A percentile compares a stretch with the other conserved stretches of the same genome.
phyloP scores from a whole-genome alignment of 1,140 invertebrate genomes.

The Atta cephalotes region DNA sequence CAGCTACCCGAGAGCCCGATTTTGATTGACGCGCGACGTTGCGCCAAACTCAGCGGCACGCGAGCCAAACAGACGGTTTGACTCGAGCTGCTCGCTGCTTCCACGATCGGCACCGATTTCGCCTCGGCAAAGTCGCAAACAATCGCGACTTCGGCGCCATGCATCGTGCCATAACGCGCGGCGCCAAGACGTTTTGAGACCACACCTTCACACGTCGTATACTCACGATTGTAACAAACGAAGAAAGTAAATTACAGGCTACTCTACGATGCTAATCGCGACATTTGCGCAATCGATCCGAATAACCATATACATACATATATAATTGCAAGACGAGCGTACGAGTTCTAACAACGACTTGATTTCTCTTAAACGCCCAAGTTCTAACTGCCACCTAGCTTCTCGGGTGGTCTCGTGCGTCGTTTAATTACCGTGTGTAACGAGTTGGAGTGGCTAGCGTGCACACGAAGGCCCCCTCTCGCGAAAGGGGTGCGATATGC shows the following conservation, averaged over 20 bases:
- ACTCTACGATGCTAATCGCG: slow-evolving; percentile 18
- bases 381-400: slow-evolving; percentile 70
- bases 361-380: slow-evolving; percentile 72
- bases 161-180: background rate
- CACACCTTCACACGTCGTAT: no score
- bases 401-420: slow-evolving; percentile 83
- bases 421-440: slow-evolving; percentile 86
- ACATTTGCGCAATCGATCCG: slow-evolving; percentile 38
- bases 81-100: slow-evolving; percentile 48
- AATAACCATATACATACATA: background rate
- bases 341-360: slow-evolving; percentile 80
- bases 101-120: slow-evolving; percentile 69
- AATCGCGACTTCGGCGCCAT: slow-evolving; percentile 37
- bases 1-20: slow-evolving; percentile 67
- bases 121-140: slow-evolving; percentile 68
- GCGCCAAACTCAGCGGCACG: slow-evolving; percentile 82
- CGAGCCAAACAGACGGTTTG: slow-evolving; percentile 80
- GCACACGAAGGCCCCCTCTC: slow-evolving; percentile 81
- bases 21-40: slow-evolving; percentile 84
- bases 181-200: background rate
- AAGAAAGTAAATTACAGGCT: slow-evolving; percentile 18
- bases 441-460: slow-evolving; percentile 85
- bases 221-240: background rate
- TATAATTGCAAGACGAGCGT: slow-evolving; percentile 7
- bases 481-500: slow-evolving; percentile 80